Evolutionary conservation across 2,113 vertebrate species (phyloP).

Genomic region (Ibidorhyncha struthersii): DNA sequence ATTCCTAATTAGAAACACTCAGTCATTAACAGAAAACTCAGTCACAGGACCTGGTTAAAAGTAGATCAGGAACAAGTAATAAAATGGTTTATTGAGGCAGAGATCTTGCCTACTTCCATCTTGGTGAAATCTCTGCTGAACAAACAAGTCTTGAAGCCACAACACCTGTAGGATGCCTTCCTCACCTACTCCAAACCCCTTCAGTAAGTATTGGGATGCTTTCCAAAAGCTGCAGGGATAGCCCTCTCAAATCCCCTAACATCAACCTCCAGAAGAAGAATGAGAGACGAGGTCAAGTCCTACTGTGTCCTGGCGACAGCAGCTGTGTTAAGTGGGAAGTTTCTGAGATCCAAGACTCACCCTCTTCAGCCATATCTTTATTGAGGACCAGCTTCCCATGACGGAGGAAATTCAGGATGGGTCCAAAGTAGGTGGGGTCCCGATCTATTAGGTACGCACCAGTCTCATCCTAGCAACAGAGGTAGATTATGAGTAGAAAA

Average conservation of each 20-base stretch:
- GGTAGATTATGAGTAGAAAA: not conserved
- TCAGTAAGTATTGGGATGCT: fast-evolving
- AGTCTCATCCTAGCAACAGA: constrained; percentile 87
- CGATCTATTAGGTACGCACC: constrained; percentile 98
- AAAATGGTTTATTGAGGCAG: not conserved
- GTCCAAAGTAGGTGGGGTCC: constrained; percentile 98
- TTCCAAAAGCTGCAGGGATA: not conserved
- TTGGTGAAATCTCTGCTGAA: not conserved
- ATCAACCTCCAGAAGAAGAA: not conserved
- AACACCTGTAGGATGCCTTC: not conserved
- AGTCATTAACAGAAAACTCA: constrained; percentile 10
- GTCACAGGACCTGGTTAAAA: not conserved
- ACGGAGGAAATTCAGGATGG: constrained; percentile 95
- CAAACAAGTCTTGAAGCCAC: not conserved
- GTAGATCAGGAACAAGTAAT: not conserved
- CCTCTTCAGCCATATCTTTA: constrained; percentile 97
- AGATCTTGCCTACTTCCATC: not conserved
- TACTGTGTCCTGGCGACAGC: not conserved
- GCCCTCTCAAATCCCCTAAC: not conserved
- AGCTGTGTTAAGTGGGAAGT: not conserved
- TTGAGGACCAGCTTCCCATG: constrained; percentile 97
- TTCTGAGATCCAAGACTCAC: constrained; percentile 72
- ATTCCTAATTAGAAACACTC: constrained; percentile 35
- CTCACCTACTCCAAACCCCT: not conserved
- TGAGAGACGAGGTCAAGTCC: not conserved